Base-by-base conservation (phyloP, 2,113 vertebrate genomes). In the Lutjanus erythropterus region DNA sequence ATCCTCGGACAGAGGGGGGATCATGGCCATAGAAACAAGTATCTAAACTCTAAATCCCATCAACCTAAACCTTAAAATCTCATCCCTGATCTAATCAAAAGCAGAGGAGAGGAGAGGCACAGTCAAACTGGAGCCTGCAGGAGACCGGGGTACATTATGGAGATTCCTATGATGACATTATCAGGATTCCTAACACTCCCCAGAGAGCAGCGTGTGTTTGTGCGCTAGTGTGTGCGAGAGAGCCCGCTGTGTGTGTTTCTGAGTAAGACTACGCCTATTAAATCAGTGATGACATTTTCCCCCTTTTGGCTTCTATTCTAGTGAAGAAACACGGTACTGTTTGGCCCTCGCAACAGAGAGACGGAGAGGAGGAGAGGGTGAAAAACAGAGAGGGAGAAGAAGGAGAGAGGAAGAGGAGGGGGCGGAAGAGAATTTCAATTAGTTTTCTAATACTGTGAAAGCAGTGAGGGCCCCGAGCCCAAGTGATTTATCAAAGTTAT, bases 401-500 rank as follows among this genome's bases (percentile, higher is more conserved):
- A 70, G 61, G 72, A 64, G 65, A 72, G 25, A 73, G 64, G 75
- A 46, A 50, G 68, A 83, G 75, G 78, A 87, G 74, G 60, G 75
- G 76, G 79, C 72, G 83, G 81, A 85, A 84, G 91, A 90, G 91
- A 94, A 94, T 94, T 94, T 95, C 94, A 94, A 94, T 94, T 94
- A 95, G 94, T 92, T 95, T 94, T 94, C 91, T 94, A 95, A 94
- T 94, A 90, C 90, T 90, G 89, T 87, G 90, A 94, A 94, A 94
- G 93, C 92, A 91, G 92, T 77, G 84, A 94, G 88, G 91, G 93
- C 92, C 92, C 87, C 77, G 80, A 93, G 94, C 93, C 81, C 85
- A 89, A 93, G 95, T 93, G 92, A 95, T 96, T 95, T 93, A 95
- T 95, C 94, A 95, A 94, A 94, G 95, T 95, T 94, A 93, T 94